These are phyloP conservation scores for Pseudoips prasinana DNA, from an alignment of 2,888 invertebrate genomes.

Conservation along the genomic window DNA sequence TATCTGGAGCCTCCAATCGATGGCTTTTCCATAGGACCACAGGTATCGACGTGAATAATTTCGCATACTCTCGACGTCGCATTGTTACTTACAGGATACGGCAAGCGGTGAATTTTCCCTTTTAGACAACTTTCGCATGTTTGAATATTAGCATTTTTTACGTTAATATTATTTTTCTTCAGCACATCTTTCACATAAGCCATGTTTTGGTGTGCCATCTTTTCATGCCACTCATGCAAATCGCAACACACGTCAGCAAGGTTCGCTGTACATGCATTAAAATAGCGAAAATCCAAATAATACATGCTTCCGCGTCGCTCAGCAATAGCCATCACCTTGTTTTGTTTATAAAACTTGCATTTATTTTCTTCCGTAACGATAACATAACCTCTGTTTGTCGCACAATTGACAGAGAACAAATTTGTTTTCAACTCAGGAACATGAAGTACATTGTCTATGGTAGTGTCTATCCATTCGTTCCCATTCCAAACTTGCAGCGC, in stretches of 20 bases:
- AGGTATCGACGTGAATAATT: constrained; percentile 3
- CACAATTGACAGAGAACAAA: constrained; percentile 25
- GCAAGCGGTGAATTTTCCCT: constrained; percentile 1
- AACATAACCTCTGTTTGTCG: constrained; percentile 22
- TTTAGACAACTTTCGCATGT: constrained; percentile 1
- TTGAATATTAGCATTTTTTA: not conserved
- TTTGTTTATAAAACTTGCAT: constrained; percentile 20
- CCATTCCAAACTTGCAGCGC: constrained; percentile 21
- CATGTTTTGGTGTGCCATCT: too few relatives aligned
- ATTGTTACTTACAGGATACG: not conserved
- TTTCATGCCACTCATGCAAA: constrained; percentile 13
- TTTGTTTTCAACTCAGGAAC: constrained; percentile 26
- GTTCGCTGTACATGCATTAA: constrained; percentile 1
- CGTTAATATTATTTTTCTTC: not conserved
- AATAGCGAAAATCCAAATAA: constrained; percentile 20
- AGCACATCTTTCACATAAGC: not conserved
- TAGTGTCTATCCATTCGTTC: constrained; percentile 24
- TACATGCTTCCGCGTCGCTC: constrained; percentile 19
- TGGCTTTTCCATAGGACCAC: constrained; percentile 6
- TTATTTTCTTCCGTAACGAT: constrained; percentile 16
- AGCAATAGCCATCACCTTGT: constrained; percentile 23
- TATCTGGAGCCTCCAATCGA: constrained; percentile 7
- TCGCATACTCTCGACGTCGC: not conserved
- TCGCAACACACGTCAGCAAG: not conserved
- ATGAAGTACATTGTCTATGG: constrained; percentile 27